Conservation (phyloP, 2,113 vertebrate species). For the Rynchops niger region DNA sequence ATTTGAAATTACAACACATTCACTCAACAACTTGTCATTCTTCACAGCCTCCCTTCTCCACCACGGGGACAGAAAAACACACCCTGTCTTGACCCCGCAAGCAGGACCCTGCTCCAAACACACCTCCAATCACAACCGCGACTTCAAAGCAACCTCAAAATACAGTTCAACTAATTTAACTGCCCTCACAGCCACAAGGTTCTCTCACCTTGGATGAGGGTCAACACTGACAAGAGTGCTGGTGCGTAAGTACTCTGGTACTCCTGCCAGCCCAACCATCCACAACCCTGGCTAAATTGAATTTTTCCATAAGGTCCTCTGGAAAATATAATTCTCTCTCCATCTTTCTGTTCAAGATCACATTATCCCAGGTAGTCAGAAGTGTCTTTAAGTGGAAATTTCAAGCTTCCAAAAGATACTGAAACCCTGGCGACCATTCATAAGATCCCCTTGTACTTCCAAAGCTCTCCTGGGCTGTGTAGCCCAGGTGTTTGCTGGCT, state of each 20-base stretch:
- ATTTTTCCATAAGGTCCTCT: background rate
- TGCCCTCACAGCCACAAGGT: rapidly evolving
- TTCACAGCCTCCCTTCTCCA: background rate
- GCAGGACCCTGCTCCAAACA: background rate
- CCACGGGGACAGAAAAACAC: background rate
- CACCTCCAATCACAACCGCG: rapidly evolving
- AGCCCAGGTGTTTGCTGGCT: no score
- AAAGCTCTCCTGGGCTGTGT: background rate
- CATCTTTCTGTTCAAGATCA: background rate
- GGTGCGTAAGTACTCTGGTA: background rate
- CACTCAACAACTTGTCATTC: background rate
- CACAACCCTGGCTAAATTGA: background rate
- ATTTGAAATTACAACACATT: background rate
- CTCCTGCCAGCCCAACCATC: background rate
- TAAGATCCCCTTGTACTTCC: background rate
- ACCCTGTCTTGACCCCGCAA: rapidly evolving
- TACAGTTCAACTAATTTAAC: background rate
- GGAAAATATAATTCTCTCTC: background rate
- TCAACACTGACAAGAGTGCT: background rate
- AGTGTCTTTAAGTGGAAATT: background rate
- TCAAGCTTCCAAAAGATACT: background rate
- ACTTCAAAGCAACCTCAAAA: background rate
- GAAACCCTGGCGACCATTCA: background rate
- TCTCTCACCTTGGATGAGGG: background rate
- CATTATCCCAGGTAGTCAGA: background rate